Conservation (phyloP, 2,113 vertebrate species). For the Eretmochelys imbricata region DNA sequence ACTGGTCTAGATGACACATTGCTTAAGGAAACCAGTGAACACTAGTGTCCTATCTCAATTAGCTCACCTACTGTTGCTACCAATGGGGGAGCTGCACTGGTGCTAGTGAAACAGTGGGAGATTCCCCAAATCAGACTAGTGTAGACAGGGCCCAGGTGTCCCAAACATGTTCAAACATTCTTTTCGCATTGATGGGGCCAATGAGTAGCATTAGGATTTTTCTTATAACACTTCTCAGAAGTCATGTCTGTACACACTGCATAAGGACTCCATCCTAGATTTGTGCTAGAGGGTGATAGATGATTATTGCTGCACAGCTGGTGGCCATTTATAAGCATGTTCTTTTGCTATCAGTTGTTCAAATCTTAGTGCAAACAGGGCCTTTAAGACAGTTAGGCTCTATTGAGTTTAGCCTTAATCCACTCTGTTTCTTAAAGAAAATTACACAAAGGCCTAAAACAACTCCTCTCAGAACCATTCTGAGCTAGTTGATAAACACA, state of each 20-base stretch:
- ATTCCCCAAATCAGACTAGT: not conserved
- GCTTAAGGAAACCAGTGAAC: not conserved
- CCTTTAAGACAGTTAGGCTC: not conserved
- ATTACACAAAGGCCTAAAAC: not conserved
- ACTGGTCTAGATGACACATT: not conserved
- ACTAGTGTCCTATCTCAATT: not conserved
- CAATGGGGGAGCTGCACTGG: not conserved
- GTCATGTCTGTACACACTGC: not conserved
- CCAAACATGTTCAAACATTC: not conserved
- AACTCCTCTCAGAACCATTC: not conserved
- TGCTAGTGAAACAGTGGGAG: not conserved
- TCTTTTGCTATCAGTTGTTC: not conserved
- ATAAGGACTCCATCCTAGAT: not conserved
- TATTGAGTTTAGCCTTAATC: slow-evolving; percentile 33
- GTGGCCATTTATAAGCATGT: not conserved
- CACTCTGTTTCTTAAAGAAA: slow-evolving; percentile 9
- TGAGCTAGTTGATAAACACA: not conserved
- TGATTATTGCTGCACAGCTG: not conserved
- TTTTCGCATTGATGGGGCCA: not conserved
- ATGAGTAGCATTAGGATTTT: not conserved
- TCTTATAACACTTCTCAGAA: not conserved
- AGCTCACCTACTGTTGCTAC: not conserved
- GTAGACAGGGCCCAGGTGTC: not conserved
- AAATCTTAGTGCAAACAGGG: not conserved
- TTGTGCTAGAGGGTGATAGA: not conserved